Evolutionary conservation across 2,888 invertebrate species (phyloP).

Genomic region (Antheraea assamensis): DNA sequence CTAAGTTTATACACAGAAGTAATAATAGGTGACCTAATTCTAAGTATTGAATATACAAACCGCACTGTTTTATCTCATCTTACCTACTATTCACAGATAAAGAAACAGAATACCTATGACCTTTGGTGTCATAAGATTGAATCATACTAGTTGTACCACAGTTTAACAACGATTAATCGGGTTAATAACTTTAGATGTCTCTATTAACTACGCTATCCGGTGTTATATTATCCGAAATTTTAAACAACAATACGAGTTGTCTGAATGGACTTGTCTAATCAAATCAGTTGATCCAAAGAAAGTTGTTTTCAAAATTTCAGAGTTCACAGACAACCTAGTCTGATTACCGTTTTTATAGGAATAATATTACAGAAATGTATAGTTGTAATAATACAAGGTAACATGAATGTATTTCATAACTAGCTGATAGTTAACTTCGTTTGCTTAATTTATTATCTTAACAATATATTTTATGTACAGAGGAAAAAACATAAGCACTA

Average conservation of each 20-base stretch:
- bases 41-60: conserved; percentile 63
- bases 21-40: conserved; percentile 36
- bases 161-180: conserved; percentile 2
- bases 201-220: not conserved
- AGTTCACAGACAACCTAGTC: no score
- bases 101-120: conserved; percentile 49
- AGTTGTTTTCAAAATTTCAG: no score
- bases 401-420: no score
- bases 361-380: no score
- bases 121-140: conserved; percentile 36
- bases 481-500: no score
- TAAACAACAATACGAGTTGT: not conserved
- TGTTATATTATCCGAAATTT: not conserved
- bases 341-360: no score
- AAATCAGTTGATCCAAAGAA: no score
- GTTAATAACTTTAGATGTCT: not conserved
- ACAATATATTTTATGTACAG: no score
- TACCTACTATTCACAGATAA: conserved; percentile 50
- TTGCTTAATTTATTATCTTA: no score
- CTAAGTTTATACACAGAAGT: not conserved
- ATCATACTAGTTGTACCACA: conserved; percentile 2
- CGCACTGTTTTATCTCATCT: conserved; percentile 62
- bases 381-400: no score
- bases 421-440: no score
- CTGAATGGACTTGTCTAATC: not conserved